Evolutionary conservation across 1,140 invertebrate genomes (phyloP).

Genomic region (Dreissena polymorpha): DNA sequence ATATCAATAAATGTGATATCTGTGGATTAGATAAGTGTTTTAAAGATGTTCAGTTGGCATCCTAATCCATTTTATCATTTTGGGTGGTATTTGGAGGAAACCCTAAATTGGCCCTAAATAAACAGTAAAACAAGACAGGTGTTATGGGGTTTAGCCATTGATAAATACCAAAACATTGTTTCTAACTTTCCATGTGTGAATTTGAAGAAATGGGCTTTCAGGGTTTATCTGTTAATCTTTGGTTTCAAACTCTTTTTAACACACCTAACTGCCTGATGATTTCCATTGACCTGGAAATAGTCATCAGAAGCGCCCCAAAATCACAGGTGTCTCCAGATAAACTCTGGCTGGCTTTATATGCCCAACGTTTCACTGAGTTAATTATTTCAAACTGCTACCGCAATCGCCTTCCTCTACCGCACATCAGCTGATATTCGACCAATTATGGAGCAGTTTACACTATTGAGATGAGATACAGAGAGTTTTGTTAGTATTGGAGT

Average conservation of each 20-base stretch:
- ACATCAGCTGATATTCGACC: not conserved
- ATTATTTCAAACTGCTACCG: too few species aligned
- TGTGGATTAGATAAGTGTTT: too few species aligned
- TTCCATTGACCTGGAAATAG: not conserved
- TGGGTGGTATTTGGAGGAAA: not conserved
- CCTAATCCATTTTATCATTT: slow-evolving; percentile 4
- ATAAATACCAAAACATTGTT: not conserved
- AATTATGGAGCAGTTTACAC: slow-evolving; percentile 4
- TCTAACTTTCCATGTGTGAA: not conserved
- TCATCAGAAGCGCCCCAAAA: not conserved
- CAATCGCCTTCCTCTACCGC: too few species aligned
- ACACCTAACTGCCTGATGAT: not conserved
- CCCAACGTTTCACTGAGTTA: too few species aligned
- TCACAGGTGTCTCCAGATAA: slow-evolving; percentile 3
- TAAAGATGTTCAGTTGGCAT: not conserved
- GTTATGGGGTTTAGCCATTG: not conserved
- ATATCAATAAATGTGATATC: too few species aligned
- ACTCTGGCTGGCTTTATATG: not conserved
- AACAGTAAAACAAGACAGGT: slow-evolving; percentile 8
- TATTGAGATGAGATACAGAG: not conserved
- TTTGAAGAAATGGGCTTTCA: not conserved
- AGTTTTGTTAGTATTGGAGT: slow-evolving; percentile 7
- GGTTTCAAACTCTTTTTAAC: slow-evolving; percentile 1
- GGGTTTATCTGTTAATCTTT: not conserved
- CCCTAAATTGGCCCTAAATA: slow-evolving; percentile 1